Evolutionary conservation across 2,888 invertebrate species (phyloP).

Genomic region (Deilephila porcellus): DNA sequence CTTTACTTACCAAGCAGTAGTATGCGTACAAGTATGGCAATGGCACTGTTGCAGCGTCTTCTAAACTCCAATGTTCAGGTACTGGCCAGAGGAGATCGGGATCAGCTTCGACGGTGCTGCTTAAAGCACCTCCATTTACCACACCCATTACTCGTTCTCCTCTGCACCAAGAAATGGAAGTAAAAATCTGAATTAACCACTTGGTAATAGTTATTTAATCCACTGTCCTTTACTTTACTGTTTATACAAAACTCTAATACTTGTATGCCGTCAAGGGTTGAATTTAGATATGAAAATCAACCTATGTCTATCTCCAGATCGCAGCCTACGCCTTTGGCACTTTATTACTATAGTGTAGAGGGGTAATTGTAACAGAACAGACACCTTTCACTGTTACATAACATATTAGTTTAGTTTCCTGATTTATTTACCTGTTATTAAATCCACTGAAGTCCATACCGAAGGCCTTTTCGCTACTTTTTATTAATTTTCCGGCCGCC

Average conservation of each 20-base stretch:
- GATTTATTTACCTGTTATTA: conserved; percentile 31
- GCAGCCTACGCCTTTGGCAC: too few relatives aligned
- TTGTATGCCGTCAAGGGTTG: too few relatives aligned
- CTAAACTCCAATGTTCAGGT: conserved; percentile 87
- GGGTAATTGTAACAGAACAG: too few relatives aligned
- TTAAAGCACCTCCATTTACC: conserved; percentile 77
- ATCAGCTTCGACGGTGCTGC: conserved; percentile 82
- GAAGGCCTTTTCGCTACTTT: conserved; percentile 36
- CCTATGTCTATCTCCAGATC: too few relatives aligned
- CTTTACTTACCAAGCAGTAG: conserved; percentile 51
- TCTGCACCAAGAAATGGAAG: conserved; percentile 42
- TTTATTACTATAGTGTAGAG: too few relatives aligned
- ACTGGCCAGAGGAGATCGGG: conserved; percentile 85
- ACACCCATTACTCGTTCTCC: conserved; percentile 87
- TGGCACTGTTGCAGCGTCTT: conserved; percentile 90
- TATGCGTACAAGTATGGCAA: conserved; percentile 75
- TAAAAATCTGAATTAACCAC: not conserved
- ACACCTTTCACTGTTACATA: not conserved
- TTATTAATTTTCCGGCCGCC: conserved; percentile 42
- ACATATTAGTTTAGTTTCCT: too few relatives aligned
- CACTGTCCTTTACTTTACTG: too few relatives aligned
- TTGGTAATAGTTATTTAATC: too few relatives aligned
- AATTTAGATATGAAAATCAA: too few relatives aligned
- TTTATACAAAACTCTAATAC: too few relatives aligned
- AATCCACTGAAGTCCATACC: conserved; percentile 60